A percentile compares a stretch with the other conserved stretches of the same genome.
These are phyloP conservation scores for Plagodis dolabraria DNA, from an alignment of 2,888 invertebrate species.

Conservation along the genomic window DNA sequence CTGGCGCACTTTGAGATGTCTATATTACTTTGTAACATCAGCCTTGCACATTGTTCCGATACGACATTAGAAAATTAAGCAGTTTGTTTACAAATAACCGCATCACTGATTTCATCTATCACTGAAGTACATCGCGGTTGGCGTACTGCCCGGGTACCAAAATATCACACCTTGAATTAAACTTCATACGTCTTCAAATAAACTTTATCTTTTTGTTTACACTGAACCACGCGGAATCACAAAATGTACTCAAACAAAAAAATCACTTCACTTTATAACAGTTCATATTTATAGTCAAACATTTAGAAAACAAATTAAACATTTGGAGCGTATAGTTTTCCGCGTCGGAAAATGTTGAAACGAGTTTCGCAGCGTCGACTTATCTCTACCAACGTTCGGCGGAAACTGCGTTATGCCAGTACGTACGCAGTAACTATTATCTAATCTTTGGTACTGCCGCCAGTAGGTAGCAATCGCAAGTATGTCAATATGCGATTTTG, in stretches of 20 bases:
- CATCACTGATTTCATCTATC: constrained; percentile 39
- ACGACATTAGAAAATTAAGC: constrained; percentile 13
- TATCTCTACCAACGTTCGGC: constrained; percentile 19
- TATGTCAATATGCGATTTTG: constrained; percentile 15
- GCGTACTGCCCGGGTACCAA: constrained; percentile 70
- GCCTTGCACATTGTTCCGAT: constrained; percentile 25
- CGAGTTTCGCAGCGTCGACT: constrained; percentile 21
- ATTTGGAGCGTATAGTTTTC: constrained; percentile 12
- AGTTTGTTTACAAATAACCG: constrained; percentile 53
- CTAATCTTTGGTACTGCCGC: too few species aligned
- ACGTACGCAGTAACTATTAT: neutral
- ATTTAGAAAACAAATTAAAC: neutral
- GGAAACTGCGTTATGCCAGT: constrained; percentile 27
- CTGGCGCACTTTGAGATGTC: constrained; percentile 7
- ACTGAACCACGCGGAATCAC: constrained; percentile 7
- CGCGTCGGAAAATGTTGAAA: constrained; percentile 24
- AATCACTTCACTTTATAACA: neutral
- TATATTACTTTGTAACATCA: constrained; percentile 6
- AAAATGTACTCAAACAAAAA: neutral
- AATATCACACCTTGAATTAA: constrained; percentile 70
- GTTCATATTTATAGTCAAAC: neutral
- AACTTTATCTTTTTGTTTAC: constrained; percentile 71
- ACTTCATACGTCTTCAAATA: constrained; percentile 35
- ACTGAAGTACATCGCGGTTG: constrained; percentile 52
- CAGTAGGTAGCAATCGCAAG: neutral